Evolutionary conservation across 2,113 vertebrate species (phyloP).

Genomic region (Lichenostomus cassidix): DNA sequence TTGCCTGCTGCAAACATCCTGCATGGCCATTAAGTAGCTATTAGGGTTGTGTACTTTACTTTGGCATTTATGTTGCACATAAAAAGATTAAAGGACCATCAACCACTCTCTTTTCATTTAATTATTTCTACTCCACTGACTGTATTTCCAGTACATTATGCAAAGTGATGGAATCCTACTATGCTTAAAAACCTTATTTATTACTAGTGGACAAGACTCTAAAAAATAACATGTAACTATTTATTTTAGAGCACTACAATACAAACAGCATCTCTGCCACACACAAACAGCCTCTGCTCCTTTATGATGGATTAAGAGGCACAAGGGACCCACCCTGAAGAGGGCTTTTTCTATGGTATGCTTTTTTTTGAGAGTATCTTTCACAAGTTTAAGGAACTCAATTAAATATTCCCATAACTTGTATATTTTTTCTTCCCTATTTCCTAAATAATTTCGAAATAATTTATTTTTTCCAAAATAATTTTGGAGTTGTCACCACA

Average conservation of each 20-base stretch:
- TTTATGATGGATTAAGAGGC: background rate
- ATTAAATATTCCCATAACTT: background rate
- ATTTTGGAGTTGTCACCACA: background rate
- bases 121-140: background rate
- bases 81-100: slow-evolving; percentile 17
- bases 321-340: background rate
- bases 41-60: background rate
- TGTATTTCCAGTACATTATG: background rate
- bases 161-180: background rate
- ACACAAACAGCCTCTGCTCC: background rate
- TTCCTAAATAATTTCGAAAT: background rate
- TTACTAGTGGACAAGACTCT: background rate
- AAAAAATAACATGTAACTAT: background rate
- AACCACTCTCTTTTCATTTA: background rate
- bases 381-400: background rate
- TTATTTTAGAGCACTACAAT: background rate
- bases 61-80: background rate
- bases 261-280: background rate
- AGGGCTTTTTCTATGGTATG: background rate
- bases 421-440: background rate
- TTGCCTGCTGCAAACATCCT: background rate
- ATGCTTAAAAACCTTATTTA: background rate
- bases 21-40: background rate
- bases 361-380: background rate
- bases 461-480: background rate